phyloP scores from a whole-genome alignment of 2,888 invertebrate species.

The Phania funesta region DNA sequence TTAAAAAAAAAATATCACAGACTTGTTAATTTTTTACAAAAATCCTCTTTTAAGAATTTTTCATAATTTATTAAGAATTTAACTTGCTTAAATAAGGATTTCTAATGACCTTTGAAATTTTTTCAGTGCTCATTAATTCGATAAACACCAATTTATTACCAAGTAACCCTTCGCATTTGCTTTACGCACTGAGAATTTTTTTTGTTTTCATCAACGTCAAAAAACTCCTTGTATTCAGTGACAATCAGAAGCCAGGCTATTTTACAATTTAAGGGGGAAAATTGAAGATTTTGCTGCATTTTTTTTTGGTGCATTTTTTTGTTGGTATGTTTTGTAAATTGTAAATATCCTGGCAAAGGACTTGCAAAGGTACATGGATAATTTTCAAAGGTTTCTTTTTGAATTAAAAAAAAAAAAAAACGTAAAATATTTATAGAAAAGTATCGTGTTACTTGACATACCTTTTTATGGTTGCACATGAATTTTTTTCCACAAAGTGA shows the following conservation, averaged over 20 bases:
- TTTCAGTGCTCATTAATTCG: slow-evolving; percentile 17
- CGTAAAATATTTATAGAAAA: slow-evolving; percentile 18
- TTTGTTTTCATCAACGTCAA: background rate
- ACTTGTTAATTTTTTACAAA: background rate
- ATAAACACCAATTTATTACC: background rate
- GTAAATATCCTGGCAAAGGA: slow-evolving; percentile 61
- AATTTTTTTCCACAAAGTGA: background rate
- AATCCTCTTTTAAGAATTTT: background rate
- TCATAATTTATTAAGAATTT: background rate
- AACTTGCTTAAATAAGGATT: background rate
- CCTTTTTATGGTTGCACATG: slow-evolving; percentile 64
- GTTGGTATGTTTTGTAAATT: background rate
- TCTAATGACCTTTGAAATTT: slow-evolving; percentile 53
- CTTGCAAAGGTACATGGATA: slow-evolving; percentile 10
- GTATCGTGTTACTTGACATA: slow-evolving; percentile 59
- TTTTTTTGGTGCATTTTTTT: slow-evolving; percentile 36
- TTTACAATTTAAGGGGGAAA: background rate
- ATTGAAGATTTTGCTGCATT: slow-evolving; percentile 32
- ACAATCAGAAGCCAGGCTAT: background rate
- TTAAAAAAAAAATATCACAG: too few species aligned
- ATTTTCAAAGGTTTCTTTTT: slow-evolving; percentile 36
- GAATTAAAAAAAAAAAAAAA: background rate
- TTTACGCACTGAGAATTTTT: background rate
- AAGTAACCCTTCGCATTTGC: slow-evolving; percentile 23
- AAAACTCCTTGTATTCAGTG: background rate